phyloP scores from a whole-genome alignment of 2,113 vertebrate species.

The Panthera tigris region DNA sequence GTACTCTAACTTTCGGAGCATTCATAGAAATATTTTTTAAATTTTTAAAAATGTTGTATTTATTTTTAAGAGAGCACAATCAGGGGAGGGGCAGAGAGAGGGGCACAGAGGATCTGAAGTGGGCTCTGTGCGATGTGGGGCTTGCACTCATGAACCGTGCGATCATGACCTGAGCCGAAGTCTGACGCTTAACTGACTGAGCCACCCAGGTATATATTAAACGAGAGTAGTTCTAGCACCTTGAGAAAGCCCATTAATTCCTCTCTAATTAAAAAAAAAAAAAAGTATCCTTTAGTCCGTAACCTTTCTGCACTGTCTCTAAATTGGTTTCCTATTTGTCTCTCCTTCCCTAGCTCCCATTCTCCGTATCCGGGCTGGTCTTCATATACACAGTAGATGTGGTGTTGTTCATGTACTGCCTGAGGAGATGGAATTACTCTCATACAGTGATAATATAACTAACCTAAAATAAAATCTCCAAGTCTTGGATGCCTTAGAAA shows the following conservation, averaged over 20 bases:
- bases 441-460: background rate
- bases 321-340: background rate
- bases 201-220: background rate
- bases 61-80: no score
- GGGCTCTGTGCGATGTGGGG: no score
- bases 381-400: background rate
- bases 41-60: no score
- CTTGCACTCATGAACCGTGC: no score
- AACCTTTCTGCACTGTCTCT: slow-evolving; percentile 2
- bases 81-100: no score
- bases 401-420: background rate
- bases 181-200: no score
- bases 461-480: slow-evolving; percentile 33
- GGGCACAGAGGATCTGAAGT: no score
- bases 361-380: background rate
- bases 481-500: background rate
- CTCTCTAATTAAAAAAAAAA: background rate
- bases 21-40: background rate
- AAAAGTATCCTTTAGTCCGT: background rate
- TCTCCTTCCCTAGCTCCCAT: background rate
- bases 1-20: background rate
- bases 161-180: no score
- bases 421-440: background rate
- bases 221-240: background rate
- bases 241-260: background rate